phyloP scores from a whole-genome alignment of 2,113 vertebrate species.

The Lampris incognitus region DNA sequence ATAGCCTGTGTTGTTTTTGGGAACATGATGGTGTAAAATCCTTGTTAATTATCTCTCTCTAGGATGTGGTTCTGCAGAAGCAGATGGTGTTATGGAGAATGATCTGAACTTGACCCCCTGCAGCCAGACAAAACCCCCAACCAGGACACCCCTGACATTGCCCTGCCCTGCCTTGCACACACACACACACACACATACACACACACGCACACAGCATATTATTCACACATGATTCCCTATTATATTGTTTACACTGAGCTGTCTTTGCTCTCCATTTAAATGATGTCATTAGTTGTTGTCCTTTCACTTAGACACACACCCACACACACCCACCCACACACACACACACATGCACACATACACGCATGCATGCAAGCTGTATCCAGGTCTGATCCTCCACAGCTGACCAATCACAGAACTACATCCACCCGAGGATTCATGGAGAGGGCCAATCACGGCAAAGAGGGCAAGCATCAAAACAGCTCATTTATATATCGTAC shows the following conservation, averaged over 20 bases:
- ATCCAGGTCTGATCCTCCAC: constrained; percentile 25
- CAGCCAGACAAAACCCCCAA: constrained; percentile 54
- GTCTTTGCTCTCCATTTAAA: neutral
- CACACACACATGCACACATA: neutral
- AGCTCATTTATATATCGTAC: constrained; percentile 44
- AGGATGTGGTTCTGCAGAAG: constrained; percentile 38
- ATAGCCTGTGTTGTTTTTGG: constrained; percentile 18
- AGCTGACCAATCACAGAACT: constrained; percentile 25
- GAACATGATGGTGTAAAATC: constrained; percentile 18
- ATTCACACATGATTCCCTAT: too few species aligned
- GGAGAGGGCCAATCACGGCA: constrained; percentile 37
- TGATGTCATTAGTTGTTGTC: neutral
- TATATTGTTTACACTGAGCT: neutral
- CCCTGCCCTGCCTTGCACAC: constrained; percentile 3
- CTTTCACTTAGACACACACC: neutral
- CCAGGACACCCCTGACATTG: neutral
- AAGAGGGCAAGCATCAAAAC: constrained; percentile 39
- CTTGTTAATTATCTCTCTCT: constrained; percentile 46
- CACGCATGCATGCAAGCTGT: neutral
- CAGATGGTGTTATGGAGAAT: constrained; percentile 69
- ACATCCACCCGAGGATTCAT: constrained; percentile 14
- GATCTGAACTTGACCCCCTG: constrained; percentile 49
- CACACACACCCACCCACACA: too few species aligned
- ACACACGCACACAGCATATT: neutral
- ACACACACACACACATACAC: neutral